Base-by-base conservation (phyloP, 2,113 vertebrate genomes). In the Ifrita kowaldi region DNA sequence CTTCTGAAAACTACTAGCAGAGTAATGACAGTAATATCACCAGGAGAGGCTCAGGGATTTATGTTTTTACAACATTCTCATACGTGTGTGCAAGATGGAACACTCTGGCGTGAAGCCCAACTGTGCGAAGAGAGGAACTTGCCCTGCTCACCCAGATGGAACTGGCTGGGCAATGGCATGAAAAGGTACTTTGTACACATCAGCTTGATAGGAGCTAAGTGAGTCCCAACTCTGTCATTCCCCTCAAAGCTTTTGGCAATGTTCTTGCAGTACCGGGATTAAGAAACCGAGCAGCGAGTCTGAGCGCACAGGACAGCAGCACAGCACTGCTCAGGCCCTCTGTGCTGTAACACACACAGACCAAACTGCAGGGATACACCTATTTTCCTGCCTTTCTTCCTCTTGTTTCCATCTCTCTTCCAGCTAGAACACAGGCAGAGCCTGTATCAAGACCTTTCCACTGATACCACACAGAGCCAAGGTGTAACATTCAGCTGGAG, bases 271-370 rank as follows among this genome's bases (percentile, higher is more conserved):
- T 21, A n/a, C 10, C 55, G 65, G 32, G 15, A n/a, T 7, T 7
- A 24, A 50, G 52, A 37, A 49, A 17, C 6, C 0, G 0, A 67
- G 42, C 8, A 5, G 6, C 4, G 30, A 64, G 57, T 4, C 11
- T 0, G 0, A 90, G 86, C 42, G 7, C 28, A 11, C 0, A 1
- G 68, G 53, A 35, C 57, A 30, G 73, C 26, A 32, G 35, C 3
- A 9, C 5, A 13, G 73, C 67, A 19, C 5, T 13, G 78, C 73
- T 35, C n/a, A 27, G 7, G 0, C 73, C 3, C 1, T 6, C 32
- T 3, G 1, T 16, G 26, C 77, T 23, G 2, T 1, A 20, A 39
- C 13, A 8, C 42, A 9, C 42, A 13, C 20, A 12, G 32, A 39
- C 10, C 67, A 16, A 63, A 46, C 47, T 20, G 56, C 71, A 24